phyloP scores from a whole-genome alignment of 2,888 invertebrate genomes.

The Eudemis profundana region DNA sequence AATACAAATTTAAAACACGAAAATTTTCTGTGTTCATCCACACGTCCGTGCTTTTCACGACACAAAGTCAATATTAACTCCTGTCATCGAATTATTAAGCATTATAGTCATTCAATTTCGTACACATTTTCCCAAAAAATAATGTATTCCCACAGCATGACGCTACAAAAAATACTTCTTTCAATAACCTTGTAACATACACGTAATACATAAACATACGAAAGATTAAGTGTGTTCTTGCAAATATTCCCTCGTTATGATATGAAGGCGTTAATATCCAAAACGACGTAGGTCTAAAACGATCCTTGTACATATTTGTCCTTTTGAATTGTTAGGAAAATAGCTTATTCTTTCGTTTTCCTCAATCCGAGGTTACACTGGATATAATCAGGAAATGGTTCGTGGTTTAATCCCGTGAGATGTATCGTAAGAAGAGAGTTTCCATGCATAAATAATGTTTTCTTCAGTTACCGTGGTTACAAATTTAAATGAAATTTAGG shows the following conservation, averaged over 20 bases:
- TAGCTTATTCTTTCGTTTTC: neutral
- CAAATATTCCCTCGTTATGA: conserved; percentile 10
- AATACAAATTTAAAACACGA: no score
- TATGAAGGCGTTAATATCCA: neutral
- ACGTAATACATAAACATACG: neutral
- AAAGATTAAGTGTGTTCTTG: neutral
- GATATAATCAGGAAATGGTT: conserved; percentile 23
- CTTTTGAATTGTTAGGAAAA: neutral
- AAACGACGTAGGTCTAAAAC: neutral
- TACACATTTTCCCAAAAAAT: neutral
- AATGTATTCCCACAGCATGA: neutral
- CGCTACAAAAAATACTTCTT: neutral
- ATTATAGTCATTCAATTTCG: no score
- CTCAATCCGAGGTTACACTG: conserved; percentile 7
- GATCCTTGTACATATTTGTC: neutral
- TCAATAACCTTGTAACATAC: neutral
- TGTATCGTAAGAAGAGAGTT: conserved; percentile 6
- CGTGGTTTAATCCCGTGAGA: conserved; percentile 7
- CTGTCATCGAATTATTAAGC: no score
- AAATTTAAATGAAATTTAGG: no score
- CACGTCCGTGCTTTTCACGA: no score
- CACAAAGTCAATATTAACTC: no score
- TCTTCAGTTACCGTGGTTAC: no score
- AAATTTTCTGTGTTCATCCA: no score
- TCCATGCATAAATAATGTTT: neutral